Evolutionary conservation across 2,888 invertebrate species (phyloP).

Genomic region (Cantharis rustica): DNA sequence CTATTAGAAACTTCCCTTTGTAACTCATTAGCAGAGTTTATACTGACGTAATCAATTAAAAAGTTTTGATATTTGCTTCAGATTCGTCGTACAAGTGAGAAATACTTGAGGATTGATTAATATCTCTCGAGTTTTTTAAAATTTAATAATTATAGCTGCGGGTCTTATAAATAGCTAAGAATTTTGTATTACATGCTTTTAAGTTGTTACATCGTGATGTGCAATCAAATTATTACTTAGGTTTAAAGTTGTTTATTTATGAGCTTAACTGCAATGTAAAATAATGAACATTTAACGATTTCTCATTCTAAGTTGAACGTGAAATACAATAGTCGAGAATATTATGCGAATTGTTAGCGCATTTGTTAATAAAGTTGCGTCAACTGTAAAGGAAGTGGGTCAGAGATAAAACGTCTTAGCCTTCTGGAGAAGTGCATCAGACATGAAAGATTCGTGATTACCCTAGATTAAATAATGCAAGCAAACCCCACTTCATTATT

Average conservation of each 20-base stretch:
- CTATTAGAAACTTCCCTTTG: no score
- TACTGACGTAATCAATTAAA: neutral
- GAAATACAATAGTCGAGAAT: constrained; percentile 5
- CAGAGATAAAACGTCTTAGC: constrained; percentile 21
- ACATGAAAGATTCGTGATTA: constrained; percentile 28
- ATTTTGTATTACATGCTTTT: neutral
- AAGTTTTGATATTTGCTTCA: neutral
- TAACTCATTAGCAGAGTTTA: neutral
- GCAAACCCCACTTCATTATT: neutral
- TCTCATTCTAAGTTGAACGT: constrained; percentile 4
- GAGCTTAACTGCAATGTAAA: neutral
- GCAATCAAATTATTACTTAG: neutral
- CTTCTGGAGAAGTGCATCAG: constrained; percentile 27
- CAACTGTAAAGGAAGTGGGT: constrained; percentile 19
- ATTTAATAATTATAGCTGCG: neutral
- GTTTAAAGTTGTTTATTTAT: neutral
- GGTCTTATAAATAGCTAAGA: neutral
- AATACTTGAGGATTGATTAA: neutral
- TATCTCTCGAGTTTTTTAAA: neutral
- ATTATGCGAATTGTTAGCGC: constrained; percentile 8
- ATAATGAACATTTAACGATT: constrained; percentile 16
- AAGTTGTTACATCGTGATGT: constrained; percentile 1
- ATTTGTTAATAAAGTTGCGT: constrained; percentile 14
- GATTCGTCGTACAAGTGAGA: neutral
- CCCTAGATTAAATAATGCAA: constrained; percentile 16